Evolutionary conservation across 2,113 vertebrate species (phyloP), one percentile per base, ranked within the genome.

Genomic region (Melanocharis versteri): DNA sequence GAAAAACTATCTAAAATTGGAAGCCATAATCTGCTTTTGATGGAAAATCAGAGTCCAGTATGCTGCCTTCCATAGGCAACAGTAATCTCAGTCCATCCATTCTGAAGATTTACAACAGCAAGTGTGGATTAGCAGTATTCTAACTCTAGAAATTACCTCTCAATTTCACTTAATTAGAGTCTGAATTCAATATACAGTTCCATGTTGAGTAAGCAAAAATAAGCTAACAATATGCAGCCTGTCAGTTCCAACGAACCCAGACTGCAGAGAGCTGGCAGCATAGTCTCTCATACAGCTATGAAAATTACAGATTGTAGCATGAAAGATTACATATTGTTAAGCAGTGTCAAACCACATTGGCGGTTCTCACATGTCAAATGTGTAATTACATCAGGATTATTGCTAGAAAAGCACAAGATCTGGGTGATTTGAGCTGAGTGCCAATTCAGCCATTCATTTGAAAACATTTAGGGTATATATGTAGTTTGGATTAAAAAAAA

Each of bases 301-400:
- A 94, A 94, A 94, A 94, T 91, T 93, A 91, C 90, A 90, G 73
- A 96, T 70, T 96, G 51, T 42, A 95, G 72, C 68, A 93, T 83
- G 96, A 96, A 97, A 96, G 75, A 93, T 96, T 94, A 94, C 92
- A 83, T 83, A 94, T 87, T 95, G 88, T 92, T 94, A 72, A 78
- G 87, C 58, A 95, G 73, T 81, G 68, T 83, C 90, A 96, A 96
- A 93, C 79, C 85, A 53, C 37, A 58, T 24, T 93, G 92, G 79
- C 80, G 89, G 86, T 76, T 92, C 96, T 93, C 83, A 96, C 70
- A 89, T 93, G 66, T 97, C 92, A 96, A 87, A 89, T 89, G 31
- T 84, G 75, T 87, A 96, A 97, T 91, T 96, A 95, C 58, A 62
- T 35, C 42, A 87, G 76, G 88, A 93, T 94, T 95, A 95, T 83